Base-by-base conservation (phyloP, 1,140 invertebrate species). In the Oedothorax gibbosus region DNA sequence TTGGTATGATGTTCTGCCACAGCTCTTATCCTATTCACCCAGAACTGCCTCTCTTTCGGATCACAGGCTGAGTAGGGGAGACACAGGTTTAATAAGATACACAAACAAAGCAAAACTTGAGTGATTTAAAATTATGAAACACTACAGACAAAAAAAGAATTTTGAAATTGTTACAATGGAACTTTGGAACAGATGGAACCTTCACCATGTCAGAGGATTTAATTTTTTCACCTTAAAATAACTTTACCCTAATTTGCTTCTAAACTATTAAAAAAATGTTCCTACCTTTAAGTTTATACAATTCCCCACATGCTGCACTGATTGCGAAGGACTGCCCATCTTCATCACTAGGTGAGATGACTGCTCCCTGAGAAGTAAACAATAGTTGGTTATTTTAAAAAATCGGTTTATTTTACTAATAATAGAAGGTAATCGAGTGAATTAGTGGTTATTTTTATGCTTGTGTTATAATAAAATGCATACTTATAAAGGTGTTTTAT, bases 311-410 rank as follows among this genome's bases (percentile, higher is more conserved):
- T 2, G 96, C 95, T 89, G 97, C 97, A 90, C 96, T 97, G 1
- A 99, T 95, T 68, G 95, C 95, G 89, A 99, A 99, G 3, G 97
- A 98, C 88, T 95, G 94, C 0, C 96, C 98, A 91, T 99, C 98
- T 91, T 99, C 98, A 90, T 99, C 97, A 90, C 97, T 98, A 0
- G 98, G 98, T 87, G 95, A 96, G 89, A 99, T 96, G 21, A 99
- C 94, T 11, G 98, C 98, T 80, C 97, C 97, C 90, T 91, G 80
- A 60, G 91, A 88, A 20, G 20, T 50, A 35, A 35, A 35, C 5
- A 35, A 35, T 35, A 5, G 35, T 1, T 35, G 35, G 35, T 35
- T 35, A 35, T 35, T 1, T 35, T 35, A 35, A 35, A 5, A 35
- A 2, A 35, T 35, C 35, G 5, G 1, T 35, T 35, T 35, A 35